Percentiles rank a stretch among this genome's conserved stretches.
Evolutionary conservation across 2,113 vertebrate genomes (phyloP).

Genomic region (Dromaius novaehollandiae): DNA sequence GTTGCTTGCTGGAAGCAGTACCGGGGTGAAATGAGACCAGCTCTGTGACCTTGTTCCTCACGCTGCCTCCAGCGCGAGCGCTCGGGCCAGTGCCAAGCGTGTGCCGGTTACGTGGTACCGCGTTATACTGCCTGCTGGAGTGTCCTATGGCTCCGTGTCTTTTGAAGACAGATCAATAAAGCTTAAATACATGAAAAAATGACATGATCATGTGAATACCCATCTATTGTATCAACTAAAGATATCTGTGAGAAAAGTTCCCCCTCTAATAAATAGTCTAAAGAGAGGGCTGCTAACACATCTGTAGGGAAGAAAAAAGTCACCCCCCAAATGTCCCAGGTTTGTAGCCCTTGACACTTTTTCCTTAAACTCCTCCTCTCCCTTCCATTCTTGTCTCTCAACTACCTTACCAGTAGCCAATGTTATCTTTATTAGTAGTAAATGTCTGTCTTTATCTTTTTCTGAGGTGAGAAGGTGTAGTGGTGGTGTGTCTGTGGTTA

Average conservation of each 20-base stretch:
- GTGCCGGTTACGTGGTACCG: fast-evolving
- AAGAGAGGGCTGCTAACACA: neutral
- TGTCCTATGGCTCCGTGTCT: neutral
- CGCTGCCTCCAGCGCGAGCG: neutral
- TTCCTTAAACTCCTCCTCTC: neutral
- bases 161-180: neutral
- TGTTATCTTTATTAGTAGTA: neutral
- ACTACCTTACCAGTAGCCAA: neutral
- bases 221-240: neutral
- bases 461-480: neutral
- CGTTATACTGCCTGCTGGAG: fast-evolving
- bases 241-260: neutral
- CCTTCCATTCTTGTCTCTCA: neutral
- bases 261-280: neutral
- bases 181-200: neutral
- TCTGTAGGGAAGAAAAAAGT: neutral
- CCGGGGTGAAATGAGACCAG: neutral
- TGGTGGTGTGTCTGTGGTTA: neutral
- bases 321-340: neutral
- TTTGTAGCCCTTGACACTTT: neutral
- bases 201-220: neutral
- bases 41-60: neutral
- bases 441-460: neutral
- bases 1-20: neutral
- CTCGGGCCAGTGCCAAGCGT: neutral